A percentile compares a stretch with the other conserved stretches of the same genome.
These are phyloP conservation scores for Collichthys lucidus DNA, from an alignment of 2,113 vertebrate species.

Conservation along the genomic window DNA sequence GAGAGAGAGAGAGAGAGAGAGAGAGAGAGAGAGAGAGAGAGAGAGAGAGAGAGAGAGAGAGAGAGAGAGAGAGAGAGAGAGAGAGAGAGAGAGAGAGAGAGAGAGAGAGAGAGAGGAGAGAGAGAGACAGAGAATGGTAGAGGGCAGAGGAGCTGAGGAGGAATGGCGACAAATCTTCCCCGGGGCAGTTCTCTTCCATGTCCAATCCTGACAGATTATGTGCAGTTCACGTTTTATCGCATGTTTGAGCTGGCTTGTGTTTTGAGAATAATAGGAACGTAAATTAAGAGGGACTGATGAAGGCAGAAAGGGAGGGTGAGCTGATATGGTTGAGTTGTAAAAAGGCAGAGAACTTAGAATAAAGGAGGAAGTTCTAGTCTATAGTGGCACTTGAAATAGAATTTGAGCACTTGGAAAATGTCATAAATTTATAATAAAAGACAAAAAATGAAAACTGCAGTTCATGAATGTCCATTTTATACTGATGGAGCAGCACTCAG, in stretches of 20 bases:
- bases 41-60: conserved; percentile 40
- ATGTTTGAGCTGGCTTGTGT: conserved; percentile 50
- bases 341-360: background rate
- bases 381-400: conserved; percentile 27
- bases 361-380: background rate
- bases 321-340: conserved; percentile 48
- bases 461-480: background rate
- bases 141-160: background rate
- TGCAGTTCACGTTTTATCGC: conserved; percentile 38
- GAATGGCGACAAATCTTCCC: conserved; percentile 24
- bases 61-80: background rate
- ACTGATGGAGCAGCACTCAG: conserved; percentile 28
- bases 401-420: conserved; percentile 26
- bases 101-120: background rate
- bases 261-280: conserved; percentile 49
- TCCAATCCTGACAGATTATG: conserved; percentile 55
- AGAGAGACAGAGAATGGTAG: background rate
- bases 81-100: too few species aligned
- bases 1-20: too few species aligned
- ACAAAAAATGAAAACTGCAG: conserved; percentile 22
- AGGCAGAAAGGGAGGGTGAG: conserved; percentile 10
- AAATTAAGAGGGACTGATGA: conserved; percentile 39
- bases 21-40: conserved; percentile 66
- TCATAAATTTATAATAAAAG: background rate
- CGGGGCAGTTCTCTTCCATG: conserved; percentile 51